Base-by-base conservation (phyloP, 2,888 invertebrate genomes). In the Pocota personata region DNA sequence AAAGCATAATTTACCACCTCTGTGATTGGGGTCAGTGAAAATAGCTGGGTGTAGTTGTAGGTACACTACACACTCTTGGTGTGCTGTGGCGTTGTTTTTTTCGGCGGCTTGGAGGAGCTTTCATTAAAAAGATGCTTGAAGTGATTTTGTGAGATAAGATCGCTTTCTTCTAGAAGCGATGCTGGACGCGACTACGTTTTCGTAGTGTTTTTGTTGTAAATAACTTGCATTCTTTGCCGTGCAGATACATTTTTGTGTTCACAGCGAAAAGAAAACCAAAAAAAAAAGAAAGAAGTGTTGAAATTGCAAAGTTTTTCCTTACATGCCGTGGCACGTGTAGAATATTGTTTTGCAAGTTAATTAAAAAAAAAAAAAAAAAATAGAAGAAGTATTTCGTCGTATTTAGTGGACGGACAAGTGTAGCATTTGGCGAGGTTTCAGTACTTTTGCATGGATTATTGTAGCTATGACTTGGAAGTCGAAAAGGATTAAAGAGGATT, bases 21-120 rank as follows among this genome's bases (percentile, higher is more conserved):
- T 67, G 62, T 72, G 88, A 91, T 90, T 90, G 91, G 89, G 91
- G 91, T 91, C 91, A 91, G 91, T 90, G 91, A 91, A 91, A 91
- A 91, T 90, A 90, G 89, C 89, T 90, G 71, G 66, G 57, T 50
- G 64, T 55, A 76, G 16, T n/a, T 24, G 21, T 30, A n/a, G 3
- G 14, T 19, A 30, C 35, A 14, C 27, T 32, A 50, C 50, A 60
- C 30, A 37, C 37, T n/a, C 37, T 69, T 55, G 69, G 6, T 24
- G 50, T 19, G 35, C 43, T 46, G 30, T 50, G 27, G 32, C 37
- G 30, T 67, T 71, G 30, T 55, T 48, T 52, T 64, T 55, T 43
- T 60, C 12, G 48, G 60, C 30, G 40, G 64, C 64, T 19, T 27
- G 10, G 27, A 32, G 60, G 30, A 69, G 69, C 50, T 60, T 55